Evolutionary conservation across 53 echinoderm and acorn worm genomes (phyloP), one percentile per base, ranked within the genome.

Genomic region (Patiria pectinifera): DNA sequence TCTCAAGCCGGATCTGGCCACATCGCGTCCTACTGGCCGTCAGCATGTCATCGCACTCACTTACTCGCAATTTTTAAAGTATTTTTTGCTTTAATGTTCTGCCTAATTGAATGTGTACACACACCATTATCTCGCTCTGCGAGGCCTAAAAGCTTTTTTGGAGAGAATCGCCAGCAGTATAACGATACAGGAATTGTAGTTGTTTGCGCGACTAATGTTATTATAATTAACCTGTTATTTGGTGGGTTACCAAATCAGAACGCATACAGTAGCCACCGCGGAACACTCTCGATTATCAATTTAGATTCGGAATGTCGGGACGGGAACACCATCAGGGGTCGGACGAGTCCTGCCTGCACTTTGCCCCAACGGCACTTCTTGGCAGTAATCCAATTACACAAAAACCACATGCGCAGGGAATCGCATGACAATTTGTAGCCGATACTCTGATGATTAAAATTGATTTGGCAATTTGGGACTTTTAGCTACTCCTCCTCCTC

Each of bases 51-150:
- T 59, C 26, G 58, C 3, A 13, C 83, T 23, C 14, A 25, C 59
- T 13, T 15, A 35, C 24, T 13, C 85, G 85, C 45, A 0, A 0
- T 66, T 66, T 60, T 60, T 60, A 60, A 60, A 60, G 66, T 66
- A 16, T 60, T 84, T n/a, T 53, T 5, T 53, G 53, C 2, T 35
- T 48, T 21, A 53, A 5, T 53, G 53, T 53, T 77, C 59, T 77
- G 88, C 88, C 78, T 88, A 88, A 88, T 88, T 88, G 88, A 16
- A 26, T 58, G 59, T 88, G 88, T 78, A 88, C 88, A 88, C 88
- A 88, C 78, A 53, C 24, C 47, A 88, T 78, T 43, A 88, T 88
- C 88, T 60, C 45, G 61, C 77, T 35, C 58, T 78, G 77, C 35
- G 19, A 11, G 62, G 45, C 59, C 88, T 88, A 78, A 88, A 88